These are phyloP conservation scores for Cyaniris semiargus DNA, from an alignment of 2,888 invertebrate genomes.

Conservation along the genomic window DNA sequence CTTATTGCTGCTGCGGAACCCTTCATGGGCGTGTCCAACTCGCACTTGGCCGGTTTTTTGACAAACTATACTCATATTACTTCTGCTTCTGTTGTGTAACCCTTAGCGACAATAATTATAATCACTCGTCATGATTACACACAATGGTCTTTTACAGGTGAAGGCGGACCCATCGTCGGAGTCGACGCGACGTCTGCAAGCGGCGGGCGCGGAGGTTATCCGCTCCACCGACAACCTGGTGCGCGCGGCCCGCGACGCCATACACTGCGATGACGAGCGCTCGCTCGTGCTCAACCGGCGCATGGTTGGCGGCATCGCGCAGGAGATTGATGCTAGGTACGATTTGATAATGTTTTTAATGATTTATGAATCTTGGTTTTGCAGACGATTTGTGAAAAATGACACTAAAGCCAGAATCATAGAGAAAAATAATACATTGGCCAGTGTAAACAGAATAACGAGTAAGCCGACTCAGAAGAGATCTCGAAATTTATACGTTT, in stretches of 20 bases:
- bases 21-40: too few relatives aligned
- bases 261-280: constrained; percentile 94
- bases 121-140: background rate
- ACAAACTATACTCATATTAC: too few relatives aligned
- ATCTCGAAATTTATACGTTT: too few relatives aligned
- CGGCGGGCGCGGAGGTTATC: constrained; percentile 98
- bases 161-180: constrained; percentile 98
- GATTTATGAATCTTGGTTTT: background rate
- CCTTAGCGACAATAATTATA: too few relatives aligned
- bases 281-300: constrained; percentile 93
- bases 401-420: too few relatives aligned
- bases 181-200: constrained; percentile 93
- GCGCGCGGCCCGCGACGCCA: constrained; percentile 94
- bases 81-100: too few relatives aligned
- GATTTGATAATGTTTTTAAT: background rate
- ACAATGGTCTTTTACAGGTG: constrained; percentile 65
- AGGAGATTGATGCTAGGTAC: constrained; percentile 93
- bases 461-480: too few relatives aligned
- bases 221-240: constrained; percentile 98
- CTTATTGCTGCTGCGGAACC: too few relatives aligned
- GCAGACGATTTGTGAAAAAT: too few relatives aligned
- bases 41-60: too few relatives aligned
- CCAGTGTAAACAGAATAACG: too few relatives aligned
- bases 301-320: constrained; percentile 98
- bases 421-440: too few relatives aligned